A percentile compares a stretch with the other conserved stretches of the same genome.
phyloP scores from a whole-genome alignment of 2,888 invertebrate genomes.

The Ichneumon xanthorius region DNA sequence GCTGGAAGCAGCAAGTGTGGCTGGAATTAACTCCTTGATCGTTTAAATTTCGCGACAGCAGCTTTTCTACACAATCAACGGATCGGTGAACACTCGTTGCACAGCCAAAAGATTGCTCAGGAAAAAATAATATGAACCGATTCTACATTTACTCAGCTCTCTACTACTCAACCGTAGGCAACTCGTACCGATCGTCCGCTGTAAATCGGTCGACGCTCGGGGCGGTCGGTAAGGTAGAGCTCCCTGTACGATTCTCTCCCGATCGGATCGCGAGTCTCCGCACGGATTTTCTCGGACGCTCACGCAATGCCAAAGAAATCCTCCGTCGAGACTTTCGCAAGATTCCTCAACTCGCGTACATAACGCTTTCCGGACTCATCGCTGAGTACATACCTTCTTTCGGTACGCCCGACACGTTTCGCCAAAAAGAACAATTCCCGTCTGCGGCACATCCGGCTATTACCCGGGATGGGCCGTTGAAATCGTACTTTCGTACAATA shows the following conservation, averaged over 20 bases:
- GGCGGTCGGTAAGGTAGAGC: conserved; percentile 59
- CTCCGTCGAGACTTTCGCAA: background rate
- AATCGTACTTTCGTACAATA: conserved; percentile 18
- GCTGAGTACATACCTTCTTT: conserved; percentile 3
- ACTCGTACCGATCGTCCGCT: conserved; percentile 34
- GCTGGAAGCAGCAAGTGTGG: conserved; percentile 9
- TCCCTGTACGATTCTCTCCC: conserved; percentile 3
- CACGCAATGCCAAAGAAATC: background rate
- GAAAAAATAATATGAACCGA: background rate
- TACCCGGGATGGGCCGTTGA: conserved; percentile 9
- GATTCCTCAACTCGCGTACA: background rate
- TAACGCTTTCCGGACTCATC: background rate
- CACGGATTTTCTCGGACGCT: conserved; percentile 7
- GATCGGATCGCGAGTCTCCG: conserved; percentile 33
- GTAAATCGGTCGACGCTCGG: conserved; percentile 11
- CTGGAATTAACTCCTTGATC: background rate
- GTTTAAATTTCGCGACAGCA: background rate
- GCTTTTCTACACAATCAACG: background rate
- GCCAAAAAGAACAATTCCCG: conserved; percentile 56
- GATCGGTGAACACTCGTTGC: background rate
- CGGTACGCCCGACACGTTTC: conserved; percentile 52
- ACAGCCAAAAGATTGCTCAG: background rate
- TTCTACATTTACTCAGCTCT: background rate
- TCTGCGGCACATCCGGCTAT: conserved; percentile 59
- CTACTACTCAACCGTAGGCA: conserved; percentile 8